A percentile compares a stretch with the other conserved stretches of the same genome.
Conservation (phyloP, 2,888 invertebrate species). For the Liposcelis brunnea region DNA sequence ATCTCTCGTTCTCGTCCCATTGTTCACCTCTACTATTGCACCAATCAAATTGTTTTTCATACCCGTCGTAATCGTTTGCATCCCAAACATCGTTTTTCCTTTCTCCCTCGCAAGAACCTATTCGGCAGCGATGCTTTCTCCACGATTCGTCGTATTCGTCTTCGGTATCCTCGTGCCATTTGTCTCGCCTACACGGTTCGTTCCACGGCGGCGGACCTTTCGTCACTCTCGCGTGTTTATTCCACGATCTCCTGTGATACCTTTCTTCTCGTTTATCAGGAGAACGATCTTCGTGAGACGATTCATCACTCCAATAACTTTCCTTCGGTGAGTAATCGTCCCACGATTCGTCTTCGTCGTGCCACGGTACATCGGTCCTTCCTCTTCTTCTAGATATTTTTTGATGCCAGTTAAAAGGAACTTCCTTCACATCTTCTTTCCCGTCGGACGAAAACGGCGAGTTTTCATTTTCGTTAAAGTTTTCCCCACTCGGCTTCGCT, state of each 20-base stretch:
- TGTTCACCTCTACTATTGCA: constrained; percentile 17
- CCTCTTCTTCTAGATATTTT: neutral
- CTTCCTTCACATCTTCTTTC: constrained; percentile 35
- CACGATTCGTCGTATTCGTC: constrained; percentile 4
- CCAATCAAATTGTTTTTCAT: constrained; percentile 14
- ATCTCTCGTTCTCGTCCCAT: constrained; percentile 20
- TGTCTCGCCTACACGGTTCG: neutral
- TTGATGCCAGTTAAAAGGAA: constrained; percentile 17
- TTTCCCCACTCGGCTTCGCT: neutral
- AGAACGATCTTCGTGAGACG: constrained; percentile 5
- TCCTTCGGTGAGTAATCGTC: constrained; percentile 6
- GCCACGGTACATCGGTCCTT: neutral
- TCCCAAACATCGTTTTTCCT: constrained; percentile 6
- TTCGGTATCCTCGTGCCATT: constrained; percentile 8
- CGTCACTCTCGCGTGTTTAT: neutral
- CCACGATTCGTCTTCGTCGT: constrained; percentile 7
- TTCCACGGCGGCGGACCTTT: neutral
- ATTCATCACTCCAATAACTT: constrained; percentile 6
- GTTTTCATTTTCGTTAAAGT: neutral
- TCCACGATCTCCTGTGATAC: neutral
- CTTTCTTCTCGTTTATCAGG: neutral
- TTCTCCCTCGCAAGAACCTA: constrained; percentile 2
- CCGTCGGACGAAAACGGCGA: constrained; percentile 69
- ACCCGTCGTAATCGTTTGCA: neutral
- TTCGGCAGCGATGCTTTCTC: neutral